phyloP scores from a whole-genome alignment of 2,888 invertebrate genomes.

The Scaptomyza cyrtandrae region DNA sequence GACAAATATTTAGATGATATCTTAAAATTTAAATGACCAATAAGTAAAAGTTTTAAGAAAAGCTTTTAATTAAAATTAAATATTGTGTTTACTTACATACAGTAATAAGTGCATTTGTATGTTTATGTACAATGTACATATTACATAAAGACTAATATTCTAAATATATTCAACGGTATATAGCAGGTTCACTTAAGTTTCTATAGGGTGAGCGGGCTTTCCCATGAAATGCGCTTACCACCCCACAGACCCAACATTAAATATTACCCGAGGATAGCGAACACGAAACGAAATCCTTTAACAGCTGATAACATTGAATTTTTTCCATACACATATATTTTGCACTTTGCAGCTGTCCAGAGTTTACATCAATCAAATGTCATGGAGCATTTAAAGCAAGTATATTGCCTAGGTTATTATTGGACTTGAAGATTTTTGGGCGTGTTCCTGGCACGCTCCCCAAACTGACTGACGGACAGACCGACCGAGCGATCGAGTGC shows the following conservation, averaged over 20 bases:
- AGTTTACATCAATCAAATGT: slow-evolving; percentile 76
- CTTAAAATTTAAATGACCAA: no score
- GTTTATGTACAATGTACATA: no score
- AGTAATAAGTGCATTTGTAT: no score
- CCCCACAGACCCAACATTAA: slow-evolving; percentile 63
- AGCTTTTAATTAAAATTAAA: no score
- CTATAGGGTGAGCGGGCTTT: slow-evolving; percentile 38
- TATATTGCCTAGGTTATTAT: slow-evolving; percentile 58
- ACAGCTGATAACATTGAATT: slow-evolving; percentile 62
- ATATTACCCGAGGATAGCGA: slow-evolving; percentile 69
- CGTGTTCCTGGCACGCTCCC: slow-evolving; percentile 48
- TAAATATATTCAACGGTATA: no score
- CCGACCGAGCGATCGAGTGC: background rate
- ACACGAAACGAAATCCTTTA: slow-evolving; percentile 56
- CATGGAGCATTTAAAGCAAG: slow-evolving; percentile 70
- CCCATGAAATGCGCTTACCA: slow-evolving; percentile 54
- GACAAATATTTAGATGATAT: no score
- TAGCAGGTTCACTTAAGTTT: slow-evolving; percentile 3
- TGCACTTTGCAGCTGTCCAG: slow-evolving; percentile 70
- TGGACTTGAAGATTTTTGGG: slow-evolving; percentile 47
- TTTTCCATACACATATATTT: slow-evolving; percentile 11
- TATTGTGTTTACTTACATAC: no score
- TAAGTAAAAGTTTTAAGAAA: no score
- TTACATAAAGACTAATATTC: no score
- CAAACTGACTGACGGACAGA: slow-evolving; percentile 13